A percentile compares a stretch with the other conserved stretches of the same genome.
These are phyloP conservation scores for Nebria salina DNA, from an alignment of 2,888 invertebrate species.

Conservation along the genomic window DNA sequence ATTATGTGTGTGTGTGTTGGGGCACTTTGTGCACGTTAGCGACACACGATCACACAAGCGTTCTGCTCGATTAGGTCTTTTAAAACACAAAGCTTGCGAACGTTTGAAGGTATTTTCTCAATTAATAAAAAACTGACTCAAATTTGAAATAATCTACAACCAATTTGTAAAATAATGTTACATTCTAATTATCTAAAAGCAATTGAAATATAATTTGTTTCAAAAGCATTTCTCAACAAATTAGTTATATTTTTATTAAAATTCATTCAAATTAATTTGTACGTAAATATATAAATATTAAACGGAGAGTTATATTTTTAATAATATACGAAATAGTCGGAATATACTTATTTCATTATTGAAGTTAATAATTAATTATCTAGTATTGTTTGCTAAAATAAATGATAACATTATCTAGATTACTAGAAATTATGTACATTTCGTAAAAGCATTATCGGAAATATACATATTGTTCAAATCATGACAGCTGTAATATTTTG, in stretches of 20 bases:
- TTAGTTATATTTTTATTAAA: not conserved
- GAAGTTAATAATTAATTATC: conserved; percentile 31
- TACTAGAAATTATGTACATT: conserved; percentile 37
- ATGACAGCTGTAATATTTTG: conserved; percentile 21
- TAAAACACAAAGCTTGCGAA: not conserved
- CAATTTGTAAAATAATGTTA: no score
- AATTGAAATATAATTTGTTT: no score
- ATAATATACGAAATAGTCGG: not conserved
- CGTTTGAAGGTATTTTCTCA: not conserved
- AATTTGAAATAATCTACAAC: no score
- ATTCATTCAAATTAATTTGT: no score
- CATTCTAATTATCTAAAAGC: no score
- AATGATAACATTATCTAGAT: conserved; percentile 41
- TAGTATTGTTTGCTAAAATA: conserved; percentile 34
- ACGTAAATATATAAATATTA: no score
- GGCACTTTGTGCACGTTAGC: conserved; percentile 1
- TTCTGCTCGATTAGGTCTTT: not conserved
- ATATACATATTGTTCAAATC: conserved; percentile 18
- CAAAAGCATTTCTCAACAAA: not conserved
- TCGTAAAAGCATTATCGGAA: conserved; percentile 2
- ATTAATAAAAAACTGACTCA: no score
- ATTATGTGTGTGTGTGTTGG: not conserved
- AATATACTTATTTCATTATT: conserved; percentile 22
- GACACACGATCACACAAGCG: not conserved
- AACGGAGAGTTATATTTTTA: no score